These are phyloP conservation scores for Harpagoxenus sublaevis DNA, from an alignment of 2,888 invertebrate species.

Conservation along the genomic window DNA sequence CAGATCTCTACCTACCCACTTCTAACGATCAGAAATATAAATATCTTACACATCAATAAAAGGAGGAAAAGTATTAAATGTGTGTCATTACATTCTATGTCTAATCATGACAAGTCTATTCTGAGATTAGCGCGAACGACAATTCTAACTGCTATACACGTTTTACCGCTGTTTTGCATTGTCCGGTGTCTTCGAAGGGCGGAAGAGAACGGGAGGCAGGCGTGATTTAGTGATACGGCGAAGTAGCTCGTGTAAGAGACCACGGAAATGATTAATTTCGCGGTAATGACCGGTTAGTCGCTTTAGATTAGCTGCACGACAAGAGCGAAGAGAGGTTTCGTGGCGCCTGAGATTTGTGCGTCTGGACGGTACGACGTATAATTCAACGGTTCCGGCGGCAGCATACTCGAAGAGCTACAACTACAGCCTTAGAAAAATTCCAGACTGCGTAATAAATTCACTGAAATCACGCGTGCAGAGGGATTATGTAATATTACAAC, in stretches of 20 bases:
- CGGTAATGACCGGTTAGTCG: constrained; percentile 81
- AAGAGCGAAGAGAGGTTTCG: constrained; percentile 57
- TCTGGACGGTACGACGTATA: constrained; percentile 79
- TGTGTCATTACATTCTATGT: neutral
- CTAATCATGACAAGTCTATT: neutral
- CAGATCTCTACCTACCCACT: constrained; percentile 23
- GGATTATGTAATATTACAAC: constrained; percentile 41
- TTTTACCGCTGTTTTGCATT: constrained; percentile 8
- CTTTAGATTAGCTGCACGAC: constrained; percentile 77
- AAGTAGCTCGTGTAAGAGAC: constrained; percentile 64
- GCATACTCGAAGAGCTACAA: constrained; percentile 51
- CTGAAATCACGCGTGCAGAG: constrained; percentile 43
- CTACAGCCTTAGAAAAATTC: constrained; percentile 49
- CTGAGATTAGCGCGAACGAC: neutral
- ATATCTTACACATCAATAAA: constrained; percentile 14
- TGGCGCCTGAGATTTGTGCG: constrained; percentile 78
- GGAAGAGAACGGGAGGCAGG: constrained; percentile 26
- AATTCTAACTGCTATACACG: neutral
- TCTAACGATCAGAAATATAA: constrained; percentile 52
- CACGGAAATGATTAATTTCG: constrained; percentile 81
- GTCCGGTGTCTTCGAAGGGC: constrained; percentile 30
- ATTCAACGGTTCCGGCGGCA: constrained; percentile 74
- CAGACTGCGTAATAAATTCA: constrained; percentile 47
- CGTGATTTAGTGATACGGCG: constrained; percentile 67
- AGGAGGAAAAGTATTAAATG: neutral